Evolutionary conservation across 2,888 invertebrate species (phyloP), one percentile per base, ranked within the genome.

Genomic region (Hypomecis punctinalis): DNA sequence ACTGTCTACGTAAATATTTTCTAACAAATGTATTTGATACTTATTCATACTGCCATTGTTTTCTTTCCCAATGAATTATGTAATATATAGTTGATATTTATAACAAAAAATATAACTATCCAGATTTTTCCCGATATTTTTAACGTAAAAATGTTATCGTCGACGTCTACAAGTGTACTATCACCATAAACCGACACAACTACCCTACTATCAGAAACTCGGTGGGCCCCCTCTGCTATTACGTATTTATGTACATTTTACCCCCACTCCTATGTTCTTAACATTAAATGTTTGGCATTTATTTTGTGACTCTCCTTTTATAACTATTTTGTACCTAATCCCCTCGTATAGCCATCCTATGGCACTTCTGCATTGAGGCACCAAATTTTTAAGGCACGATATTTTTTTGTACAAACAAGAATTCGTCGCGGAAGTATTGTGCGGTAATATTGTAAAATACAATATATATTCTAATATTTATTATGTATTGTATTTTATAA

Each of bases 291-390:
- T 92, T 92, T 92, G 92, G 91, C 90, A 91, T 93, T 83, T 88
- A 83, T 86, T 91, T 92, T 93, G 92, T 93, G 92, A 92, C 92
- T 91, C 83, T 79, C 79, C 84, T 86, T 87, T 85, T 81, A 82
- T 45, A 70, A 80, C 85, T 88, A 89, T 81, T 86, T 89, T 89
- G 89, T 89, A 89, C 90, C 86, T 84, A 83, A 65, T 69, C 61
- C 72, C 81, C 75, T 76, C 69, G 68, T 64, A 68, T 83, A 23
- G 87, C 87, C 88, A 67, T 75, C 63, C 65, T 87, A 88, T 88
- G 88, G 88, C 88, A 88, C 88, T 77, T 65, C 75, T 76, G 77
- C 77, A 79, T 70, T 78, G 77, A 88, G 89, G 87, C 90, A 88
- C 89, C 88, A 83, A 52, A 81, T 68, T 76, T 78, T 77, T 83